phyloP scores from a whole-genome alignment of 2,113 vertebrate species.

The Melanerpes aurifrons region DNA sequence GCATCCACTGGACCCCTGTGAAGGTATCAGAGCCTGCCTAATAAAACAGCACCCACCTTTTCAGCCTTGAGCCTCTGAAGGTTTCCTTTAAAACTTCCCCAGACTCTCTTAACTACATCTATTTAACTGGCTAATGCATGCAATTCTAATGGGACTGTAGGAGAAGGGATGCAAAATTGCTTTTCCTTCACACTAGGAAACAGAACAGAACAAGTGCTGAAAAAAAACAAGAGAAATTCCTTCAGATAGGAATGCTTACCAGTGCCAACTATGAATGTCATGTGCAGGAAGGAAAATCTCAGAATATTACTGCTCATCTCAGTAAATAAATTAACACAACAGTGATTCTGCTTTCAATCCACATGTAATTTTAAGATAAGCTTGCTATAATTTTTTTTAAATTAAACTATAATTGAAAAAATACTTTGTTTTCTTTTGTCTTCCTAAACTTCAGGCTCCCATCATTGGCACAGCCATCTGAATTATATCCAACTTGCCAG shows the following conservation, averaged over 20 bases:
- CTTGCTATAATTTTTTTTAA: not conserved
- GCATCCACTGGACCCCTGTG: not conserved
- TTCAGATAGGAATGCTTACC: slow-evolving; percentile 14
- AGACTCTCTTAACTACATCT: not conserved
- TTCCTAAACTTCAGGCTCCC: slow-evolving; percentile 6
- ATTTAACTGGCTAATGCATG: not conserved
- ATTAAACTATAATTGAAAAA: slow-evolving; percentile 3
- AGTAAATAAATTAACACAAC: not conserved
- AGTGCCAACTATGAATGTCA: slow-evolving; percentile 10
- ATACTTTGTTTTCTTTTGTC: slow-evolving; percentile 5
- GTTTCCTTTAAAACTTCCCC: not conserved
- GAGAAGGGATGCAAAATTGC: not conserved
- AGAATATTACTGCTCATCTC: not conserved
- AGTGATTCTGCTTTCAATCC: not conserved
- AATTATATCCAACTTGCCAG: slow-evolving; percentile 35
- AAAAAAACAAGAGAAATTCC: not conserved
- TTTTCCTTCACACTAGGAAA: slow-evolving; percentile 8
- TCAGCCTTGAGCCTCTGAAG: not conserved
- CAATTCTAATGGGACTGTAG: not conserved
- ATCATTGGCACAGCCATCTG: slow-evolving; percentile 18
- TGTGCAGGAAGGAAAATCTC: not conserved
- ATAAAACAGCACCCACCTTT: not conserved
- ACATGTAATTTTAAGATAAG: not conserved
- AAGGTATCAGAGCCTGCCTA: not conserved
- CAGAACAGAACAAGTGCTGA: not conserved